Evolutionary conservation across 2,113 vertebrate species (phyloP), one percentile per base, ranked within the genome.

Genomic region (Pygoscelis antarcticus): DNA sequence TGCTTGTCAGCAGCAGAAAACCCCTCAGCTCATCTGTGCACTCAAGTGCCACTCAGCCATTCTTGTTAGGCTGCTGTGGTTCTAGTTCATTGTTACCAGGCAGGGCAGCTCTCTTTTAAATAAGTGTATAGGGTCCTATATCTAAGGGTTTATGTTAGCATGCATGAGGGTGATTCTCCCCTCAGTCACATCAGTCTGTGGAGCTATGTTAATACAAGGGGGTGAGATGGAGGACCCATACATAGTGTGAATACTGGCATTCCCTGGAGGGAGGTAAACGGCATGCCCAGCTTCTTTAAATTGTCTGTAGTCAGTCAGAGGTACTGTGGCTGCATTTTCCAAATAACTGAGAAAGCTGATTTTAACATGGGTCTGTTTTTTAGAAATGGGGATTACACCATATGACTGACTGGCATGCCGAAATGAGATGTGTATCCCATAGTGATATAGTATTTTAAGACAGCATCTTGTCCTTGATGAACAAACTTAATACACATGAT

Each of bases 11-110:
- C 13, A 69, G 11, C 38, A 84, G 69, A 79, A 78, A 91, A 10
- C 7, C 5, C 9, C 13, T n/a, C 40, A 78, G 22, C 4, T 42
- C 13, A 25, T 27, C 27, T 0, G 0, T 61, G 27, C 44, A 16
- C 18, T 25, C 54, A 75, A 65, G 49, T 82, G 58, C 25, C 21
- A 42, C 34, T 80, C 30, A 61, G 36, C 8, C 1, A 1, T 30
- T 57, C n/a, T 16, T 44, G 4, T 18, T 21, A 54, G 16, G 21
- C 21, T 78, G 26, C 27, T 68, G 18, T 30, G 15, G 8, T 57
- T 86, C 46, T 54, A 27, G 23, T 30, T 46, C 16, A 46, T 22
- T 1, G 1, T 38, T 29, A 57, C 10, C 4, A 57, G 40, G 47
- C 4, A 81, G 16, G 21, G 13, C 6, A 70, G 5, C 16, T 91